Conservation (phyloP, 2,888 invertebrate species). For the Ochropleura plecta region DNA sequence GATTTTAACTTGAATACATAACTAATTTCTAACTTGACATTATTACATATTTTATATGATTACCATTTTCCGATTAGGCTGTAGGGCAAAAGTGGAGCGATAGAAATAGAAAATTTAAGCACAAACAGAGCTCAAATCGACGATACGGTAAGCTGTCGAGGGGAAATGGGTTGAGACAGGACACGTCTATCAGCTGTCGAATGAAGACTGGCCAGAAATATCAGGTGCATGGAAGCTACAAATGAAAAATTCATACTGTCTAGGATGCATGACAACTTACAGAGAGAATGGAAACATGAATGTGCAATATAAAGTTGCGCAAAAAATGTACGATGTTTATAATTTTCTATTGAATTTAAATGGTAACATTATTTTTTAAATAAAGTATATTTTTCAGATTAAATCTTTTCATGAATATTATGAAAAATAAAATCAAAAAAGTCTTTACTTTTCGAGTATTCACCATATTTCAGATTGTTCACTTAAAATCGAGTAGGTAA, state of each 20-base stretch:
- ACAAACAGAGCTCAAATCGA: neutral
- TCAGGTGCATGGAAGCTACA: conserved; percentile 1
- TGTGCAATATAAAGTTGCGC: neutral
- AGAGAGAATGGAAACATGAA: neutral
- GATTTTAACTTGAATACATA: no score
- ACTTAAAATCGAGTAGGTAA: neutral
- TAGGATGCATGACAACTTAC: neutral
- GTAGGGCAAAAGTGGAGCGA: no score
- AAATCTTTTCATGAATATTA: no score
- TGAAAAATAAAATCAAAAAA: neutral
- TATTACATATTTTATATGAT: no score
- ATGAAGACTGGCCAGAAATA: conserved; percentile 41
- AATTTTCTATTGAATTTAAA: no score
- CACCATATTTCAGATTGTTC: neutral
- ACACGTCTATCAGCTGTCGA: conserved; percentile 34
- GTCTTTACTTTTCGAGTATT: neutral
- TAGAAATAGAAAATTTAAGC: neutral
- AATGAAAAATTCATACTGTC: conserved; percentile 8
- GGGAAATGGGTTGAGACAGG: conserved; percentile 1
- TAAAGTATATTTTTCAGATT: no score
- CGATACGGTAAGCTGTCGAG: neutral
- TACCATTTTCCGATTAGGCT: no score
- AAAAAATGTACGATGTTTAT: neutral
- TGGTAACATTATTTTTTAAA: no score
- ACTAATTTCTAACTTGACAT: no score